phyloP scores from a whole-genome alignment of 2,888 invertebrate genomes.

The Caenorhabditis angaria region DNA sequence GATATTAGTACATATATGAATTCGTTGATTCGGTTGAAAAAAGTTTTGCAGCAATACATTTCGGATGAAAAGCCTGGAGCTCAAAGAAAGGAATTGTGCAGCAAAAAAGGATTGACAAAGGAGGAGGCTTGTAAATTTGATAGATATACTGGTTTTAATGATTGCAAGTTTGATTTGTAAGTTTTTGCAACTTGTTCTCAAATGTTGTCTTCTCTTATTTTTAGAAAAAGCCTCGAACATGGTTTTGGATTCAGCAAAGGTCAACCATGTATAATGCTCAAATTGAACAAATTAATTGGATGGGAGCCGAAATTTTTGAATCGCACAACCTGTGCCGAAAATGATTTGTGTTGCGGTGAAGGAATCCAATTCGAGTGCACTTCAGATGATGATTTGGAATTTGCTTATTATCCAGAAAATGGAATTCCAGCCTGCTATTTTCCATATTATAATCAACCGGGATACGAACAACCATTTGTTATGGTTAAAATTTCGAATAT shows the following conservation, averaged over 20 bases:
- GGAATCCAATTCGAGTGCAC: conserved; percentile 31
- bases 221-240: conserved; percentile 24
- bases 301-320: conserved; percentile 24
- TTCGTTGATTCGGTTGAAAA: conserved; percentile 39
- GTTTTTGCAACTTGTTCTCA: not conserved
- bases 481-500: conserved; percentile 39
- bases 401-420: conserved; percentile 31
- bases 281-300: conserved; percentile 42
- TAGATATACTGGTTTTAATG: conserved; percentile 22
- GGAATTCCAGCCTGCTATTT: conserved; percentile 39
- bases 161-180: conserved; percentile 16
- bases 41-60: conserved; percentile 16
- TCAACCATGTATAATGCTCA: conserved; percentile 44
- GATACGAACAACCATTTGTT: conserved; percentile 40
- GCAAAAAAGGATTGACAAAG: conserved; percentile 13
- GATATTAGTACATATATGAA: conserved; percentile 31
- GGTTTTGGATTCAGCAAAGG: conserved; percentile 45
- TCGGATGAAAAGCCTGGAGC: not conserved
- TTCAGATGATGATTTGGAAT: conserved; percentile 19
- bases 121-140: conserved; percentile 28
- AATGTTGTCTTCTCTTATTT: not conserved
- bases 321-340: conserved; percentile 1
- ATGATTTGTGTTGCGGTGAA: conserved; percentile 25
- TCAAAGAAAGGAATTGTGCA: conserved; percentile 15
- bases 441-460: conserved; percentile 32